These are phyloP conservation scores for Bombylius discolor DNA, from an alignment of 2,888 invertebrate species.

Conservation along the genomic window DNA sequence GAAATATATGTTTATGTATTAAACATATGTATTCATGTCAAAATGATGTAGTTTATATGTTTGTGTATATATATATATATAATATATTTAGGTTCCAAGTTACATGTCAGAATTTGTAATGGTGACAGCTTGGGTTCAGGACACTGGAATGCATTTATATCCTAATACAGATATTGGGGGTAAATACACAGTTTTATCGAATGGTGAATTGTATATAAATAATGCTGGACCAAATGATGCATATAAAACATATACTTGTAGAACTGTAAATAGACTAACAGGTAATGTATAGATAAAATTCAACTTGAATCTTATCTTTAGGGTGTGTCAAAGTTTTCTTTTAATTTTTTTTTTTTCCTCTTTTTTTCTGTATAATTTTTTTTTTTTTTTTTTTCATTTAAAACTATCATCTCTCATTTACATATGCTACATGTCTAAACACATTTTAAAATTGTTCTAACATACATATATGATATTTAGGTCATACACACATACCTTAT, in stretches of 20 bases:
- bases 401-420: too few relatives aligned
- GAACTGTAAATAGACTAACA: slow-evolving; percentile 68
- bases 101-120: slow-evolving; percentile 79
- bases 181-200: slow-evolving; percentile 64
- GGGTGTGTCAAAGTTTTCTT: slow-evolving; percentile 1
- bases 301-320: neutral
- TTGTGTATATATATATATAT: neutral
- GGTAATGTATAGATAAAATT: slow-evolving; percentile 28
- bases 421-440: too few relatives aligned
- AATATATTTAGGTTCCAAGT: slow-evolving; percentile 49
- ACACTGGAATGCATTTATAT: slow-evolving; percentile 65
- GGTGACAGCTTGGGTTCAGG: slow-evolving; percentile 82
- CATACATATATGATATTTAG: too few relatives aligned
- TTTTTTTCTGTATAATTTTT: too few relatives aligned
- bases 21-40: too few relatives aligned
- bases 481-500: too few relatives aligned
- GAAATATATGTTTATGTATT: too few relatives aligned
- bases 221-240: slow-evolving; percentile 65
- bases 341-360: too few relatives aligned
- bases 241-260: slow-evolving; percentile 67
- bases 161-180: slow-evolving; percentile 61
- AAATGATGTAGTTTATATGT: too few relatives aligned
- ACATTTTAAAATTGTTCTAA: too few relatives aligned
- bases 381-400: too few relatives aligned
- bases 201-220: slow-evolving; percentile 74